Evolutionary conservation across 2,888 invertebrate species (phyloP).

Genomic region (Macaria notata): DNA sequence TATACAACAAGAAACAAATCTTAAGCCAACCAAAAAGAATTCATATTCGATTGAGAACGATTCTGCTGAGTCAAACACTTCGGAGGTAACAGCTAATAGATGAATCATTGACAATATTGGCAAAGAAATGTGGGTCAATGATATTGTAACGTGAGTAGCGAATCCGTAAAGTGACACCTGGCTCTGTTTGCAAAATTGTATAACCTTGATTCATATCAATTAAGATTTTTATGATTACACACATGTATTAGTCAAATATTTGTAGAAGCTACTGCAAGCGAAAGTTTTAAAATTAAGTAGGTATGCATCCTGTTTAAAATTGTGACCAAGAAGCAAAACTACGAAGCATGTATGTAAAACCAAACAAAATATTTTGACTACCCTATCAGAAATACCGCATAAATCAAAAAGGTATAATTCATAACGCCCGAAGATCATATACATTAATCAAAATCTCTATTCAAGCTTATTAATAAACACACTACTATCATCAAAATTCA

Average conservation of each 20-base stretch:
- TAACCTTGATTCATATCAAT: not conserved
- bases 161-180: constrained; percentile 23
- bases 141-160: constrained; percentile 26
- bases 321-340: too few species aligned
- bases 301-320: too few species aligned
- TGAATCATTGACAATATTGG: constrained; percentile 35
- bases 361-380: too few species aligned
- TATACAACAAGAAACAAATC: not conserved
- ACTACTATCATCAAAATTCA: not conserved
- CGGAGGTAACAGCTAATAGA: constrained; percentile 21
- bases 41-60: constrained; percentile 5
- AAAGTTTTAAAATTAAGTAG: too few species aligned
- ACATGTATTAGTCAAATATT: too few species aligned
- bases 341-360: too few species aligned
- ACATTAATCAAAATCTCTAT: too few species aligned
- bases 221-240: too few species aligned
- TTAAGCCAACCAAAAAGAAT: constrained; percentile 1
- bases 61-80: constrained; percentile 22
- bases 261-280: too few species aligned
- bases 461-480: constrained; percentile 1
- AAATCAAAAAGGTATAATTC: too few species aligned
- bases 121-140: constrained; percentile 34
- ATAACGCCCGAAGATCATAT: too few species aligned
- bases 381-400: too few species aligned
- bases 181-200: constrained; percentile 6